Base-by-base conservation (phyloP, 2,113 vertebrate genomes). In the Actenoides hombroni region DNA sequence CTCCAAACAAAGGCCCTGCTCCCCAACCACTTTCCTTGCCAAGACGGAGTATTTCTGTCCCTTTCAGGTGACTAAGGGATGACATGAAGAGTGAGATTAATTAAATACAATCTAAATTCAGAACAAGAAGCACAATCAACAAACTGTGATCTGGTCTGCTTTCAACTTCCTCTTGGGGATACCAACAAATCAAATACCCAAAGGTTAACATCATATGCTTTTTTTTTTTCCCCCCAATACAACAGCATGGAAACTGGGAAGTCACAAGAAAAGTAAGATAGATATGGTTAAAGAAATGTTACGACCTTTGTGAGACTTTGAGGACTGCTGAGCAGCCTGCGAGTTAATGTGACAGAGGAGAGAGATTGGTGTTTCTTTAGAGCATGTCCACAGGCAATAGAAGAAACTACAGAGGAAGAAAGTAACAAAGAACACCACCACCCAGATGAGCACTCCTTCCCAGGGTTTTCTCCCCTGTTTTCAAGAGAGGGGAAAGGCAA, bases 201-300 rank as follows among this genome's bases (percentile, higher is more conserved):
- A 88, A 95, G 86, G 88, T 76, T 83, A 88, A 54, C 59, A 92
- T 59, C 67, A 35, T 64, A 67, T 4, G 2, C n/a, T 35, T 60
- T 39, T 71, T 42, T 37, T 51, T 49, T 25, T 14, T 20, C 20
- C 17, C 19, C 20, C 77, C 6, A 3, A 81, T 59, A 88, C 44
- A 82, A 79, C 57, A 79, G 67, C 80, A 73, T 80, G 80, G 77
- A 91, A 91, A 86, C 61, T 76, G 42, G 81, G 51, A 86, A 92
- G 86, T 44, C 90, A 95, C 48, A 90, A 53, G 39, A 91, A 96
- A 93, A 84, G 69, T 73, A 84, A 96, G 48, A 77, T 49, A 68
- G 81, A 84, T 93, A 86, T 53, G 61, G 89, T 91, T 96, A 96
- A 91, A 93, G 92, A 92, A 96, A 95, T 93, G 96, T 81, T 94